A percentile compares a stretch with the other conserved stretches of the same genome.
phyloP scores from a whole-genome alignment of 2,113 vertebrate species.

The Epinephelus moara region DNA sequence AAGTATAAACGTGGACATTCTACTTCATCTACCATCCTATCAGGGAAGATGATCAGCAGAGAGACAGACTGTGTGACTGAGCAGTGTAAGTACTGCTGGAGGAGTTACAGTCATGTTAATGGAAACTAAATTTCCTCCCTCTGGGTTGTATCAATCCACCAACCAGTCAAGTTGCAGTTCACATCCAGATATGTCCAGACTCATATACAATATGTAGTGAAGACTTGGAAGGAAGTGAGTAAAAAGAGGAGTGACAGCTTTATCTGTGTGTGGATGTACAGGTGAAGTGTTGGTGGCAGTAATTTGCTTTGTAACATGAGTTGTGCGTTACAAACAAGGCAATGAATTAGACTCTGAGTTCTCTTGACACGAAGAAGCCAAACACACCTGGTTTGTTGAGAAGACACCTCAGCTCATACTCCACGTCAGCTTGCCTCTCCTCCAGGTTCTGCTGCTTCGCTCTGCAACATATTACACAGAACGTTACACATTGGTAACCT shows the following conservation, averaged over 20 bases:
- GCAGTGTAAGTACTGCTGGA: too few relatives aligned
- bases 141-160: too few relatives aligned
- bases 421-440: constrained; percentile 95
- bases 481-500: background rate
- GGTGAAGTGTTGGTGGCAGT: background rate
- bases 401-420: constrained; percentile 97
- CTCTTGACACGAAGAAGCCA: background rate
- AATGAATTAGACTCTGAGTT: background rate
- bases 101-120: background rate
- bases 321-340: background rate
- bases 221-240: too few relatives aligned
- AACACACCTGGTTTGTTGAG: constrained; percentile 96
- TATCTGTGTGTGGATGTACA: background rate
- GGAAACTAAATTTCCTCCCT: background rate
- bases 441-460: constrained; percentile 98
- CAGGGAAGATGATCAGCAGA: too few relatives aligned
- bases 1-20: too few relatives aligned
- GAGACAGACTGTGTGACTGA: too few relatives aligned
- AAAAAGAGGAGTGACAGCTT: too few relatives aligned
- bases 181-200: too few relatives aligned
- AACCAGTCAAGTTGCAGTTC: too few relatives aligned
- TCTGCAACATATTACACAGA: constrained; percentile 73
- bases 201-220: too few relatives aligned
- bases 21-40: too few relatives aligned
- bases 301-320: background rate